Conservation (phyloP, 2,888 invertebrate genomes). For the Hanleya hanleyi region DNA sequence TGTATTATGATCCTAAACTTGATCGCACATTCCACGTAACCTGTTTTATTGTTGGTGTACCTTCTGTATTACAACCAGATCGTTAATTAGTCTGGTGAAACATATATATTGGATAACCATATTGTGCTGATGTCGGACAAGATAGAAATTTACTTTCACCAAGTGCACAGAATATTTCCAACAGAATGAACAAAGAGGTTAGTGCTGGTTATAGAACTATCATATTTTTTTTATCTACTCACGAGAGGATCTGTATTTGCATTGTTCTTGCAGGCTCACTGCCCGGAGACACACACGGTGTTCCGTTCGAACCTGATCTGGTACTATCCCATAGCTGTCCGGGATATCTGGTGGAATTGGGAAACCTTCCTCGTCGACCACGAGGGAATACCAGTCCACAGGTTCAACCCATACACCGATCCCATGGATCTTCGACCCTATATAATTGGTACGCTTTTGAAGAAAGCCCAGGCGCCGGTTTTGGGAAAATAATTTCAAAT, state of each 20-base stretch:
- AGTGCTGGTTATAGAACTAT: too few relatives aligned
- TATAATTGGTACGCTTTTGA: neutral
- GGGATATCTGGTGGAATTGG: conserved; percentile 61
- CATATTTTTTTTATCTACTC: too few relatives aligned
- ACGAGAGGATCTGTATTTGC: neutral
- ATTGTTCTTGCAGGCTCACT: conserved; percentile 40
- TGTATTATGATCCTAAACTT: too few relatives aligned
- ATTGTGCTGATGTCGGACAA: too few relatives aligned
- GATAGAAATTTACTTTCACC: too few relatives aligned
- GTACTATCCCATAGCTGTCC: conserved; percentile 48
- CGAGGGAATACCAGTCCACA: conserved; percentile 32
- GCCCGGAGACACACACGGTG: conserved; percentile 45
- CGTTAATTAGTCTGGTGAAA: too few relatives aligned
- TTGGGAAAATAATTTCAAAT: neutral
- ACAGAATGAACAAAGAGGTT: too few relatives aligned
- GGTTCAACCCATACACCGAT: conserved; percentile 29
- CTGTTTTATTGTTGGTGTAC: too few relatives aligned
- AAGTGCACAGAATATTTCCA: too few relatives aligned
- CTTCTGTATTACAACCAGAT: too few relatives aligned
- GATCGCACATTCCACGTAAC: too few relatives aligned
- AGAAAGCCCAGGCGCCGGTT: neutral
- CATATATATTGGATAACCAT: too few relatives aligned
- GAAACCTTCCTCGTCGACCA: conserved; percentile 56
- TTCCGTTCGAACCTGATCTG: conserved; percentile 39
- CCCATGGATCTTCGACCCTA: conserved; percentile 11